Evolutionary conservation across 2,888 invertebrate genomes (phyloP).

Genomic region (Idaea dimidiata): DNA sequence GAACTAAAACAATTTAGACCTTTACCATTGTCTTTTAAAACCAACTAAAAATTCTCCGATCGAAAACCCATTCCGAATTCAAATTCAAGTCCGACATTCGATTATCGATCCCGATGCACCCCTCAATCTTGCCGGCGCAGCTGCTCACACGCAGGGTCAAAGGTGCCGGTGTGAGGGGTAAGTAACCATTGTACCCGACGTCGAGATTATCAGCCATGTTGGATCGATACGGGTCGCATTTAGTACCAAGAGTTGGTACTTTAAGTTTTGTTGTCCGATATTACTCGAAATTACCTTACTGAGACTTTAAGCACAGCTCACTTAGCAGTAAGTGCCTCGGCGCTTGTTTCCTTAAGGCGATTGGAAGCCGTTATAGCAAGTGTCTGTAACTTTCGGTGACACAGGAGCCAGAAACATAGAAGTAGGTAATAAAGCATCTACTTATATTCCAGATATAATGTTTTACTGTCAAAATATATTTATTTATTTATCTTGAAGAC

Average conservation of each 20-base stretch:
- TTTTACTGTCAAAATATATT: slow-evolving; percentile 4
- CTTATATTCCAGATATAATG: not conserved
- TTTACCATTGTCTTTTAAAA: slow-evolving; percentile 3
- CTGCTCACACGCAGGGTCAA: slow-evolving; percentile 74
- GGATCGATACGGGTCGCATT: slow-evolving; percentile 41
- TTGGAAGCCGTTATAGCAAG: not conserved
- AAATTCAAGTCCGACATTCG: slow-evolving; percentile 25
- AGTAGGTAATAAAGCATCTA: not conserved
- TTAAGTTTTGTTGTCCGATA: slow-evolving; percentile 2
- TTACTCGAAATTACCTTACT: not conserved
- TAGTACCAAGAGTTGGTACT: not conserved
- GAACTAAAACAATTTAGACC: too few species aligned
- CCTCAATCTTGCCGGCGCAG: slow-evolving; percentile 52
- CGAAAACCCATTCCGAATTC: slow-evolving; percentile 29
- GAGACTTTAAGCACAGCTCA: not conserved
- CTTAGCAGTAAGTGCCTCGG: too few species aligned
- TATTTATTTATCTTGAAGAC: too few species aligned
- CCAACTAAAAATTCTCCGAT: slow-evolving; percentile 9
- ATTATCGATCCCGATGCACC: slow-evolving; percentile 69
- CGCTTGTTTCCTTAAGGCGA: too few species aligned
- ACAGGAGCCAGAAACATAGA: not conserved
- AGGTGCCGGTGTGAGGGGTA: slow-evolving; percentile 58
- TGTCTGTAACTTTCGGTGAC: not conserved
- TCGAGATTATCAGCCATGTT: slow-evolving; percentile 61
- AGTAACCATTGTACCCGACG: slow-evolving; percentile 53